Base-by-base conservation (phyloP, 2,888 invertebrate genomes). In the Scaptomyza tumidula region DNA sequence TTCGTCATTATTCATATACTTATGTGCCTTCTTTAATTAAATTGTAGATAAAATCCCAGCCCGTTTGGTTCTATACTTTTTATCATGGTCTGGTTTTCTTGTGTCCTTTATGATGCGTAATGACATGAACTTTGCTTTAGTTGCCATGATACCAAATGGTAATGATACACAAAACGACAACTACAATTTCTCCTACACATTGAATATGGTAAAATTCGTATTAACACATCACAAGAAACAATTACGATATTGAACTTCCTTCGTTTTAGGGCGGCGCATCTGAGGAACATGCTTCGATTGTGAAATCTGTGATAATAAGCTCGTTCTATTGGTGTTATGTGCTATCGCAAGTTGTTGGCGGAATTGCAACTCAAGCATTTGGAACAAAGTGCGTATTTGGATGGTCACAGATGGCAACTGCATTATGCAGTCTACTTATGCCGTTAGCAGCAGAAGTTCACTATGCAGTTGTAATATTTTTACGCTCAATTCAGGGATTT, bases 51-150 rank as follows among this genome's bases (percentile, higher is more conserved):
- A 93, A 91, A 91, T 95, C 74, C 95, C 95, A 62, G 95, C 95
- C n/a, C 93, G 95, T 48, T 92, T 95, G 52, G 95, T 95, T 37
- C 92, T 95, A 31, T 95, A 95, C 91, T 93, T 95, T 88, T 91
- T 95, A 66, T 95, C 95, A 71, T 95, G 95, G 93, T 94, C 95
- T 33, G 95, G 95, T 50, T 95, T 95, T 86, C 92, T 95, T 63
- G 95, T 95, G 6, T 95, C 95, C 3, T 95, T 95, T 85, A 95
- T 95, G 95, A 95, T 95, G 95, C 93, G 95, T 53, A 95, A 94
- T 77, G 95, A 95, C 91, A 95, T 95, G 80, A 95, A 95, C 90
- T 93, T 95, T 75, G 94, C 95, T 2, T 94, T 95, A 73, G 95
- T 95, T 24, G 95, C 95, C 6, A 95, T 95, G 95, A 94, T 94